phyloP scores from a whole-genome alignment of 2,888 invertebrate genomes.

The Aelia acuminata region DNA sequence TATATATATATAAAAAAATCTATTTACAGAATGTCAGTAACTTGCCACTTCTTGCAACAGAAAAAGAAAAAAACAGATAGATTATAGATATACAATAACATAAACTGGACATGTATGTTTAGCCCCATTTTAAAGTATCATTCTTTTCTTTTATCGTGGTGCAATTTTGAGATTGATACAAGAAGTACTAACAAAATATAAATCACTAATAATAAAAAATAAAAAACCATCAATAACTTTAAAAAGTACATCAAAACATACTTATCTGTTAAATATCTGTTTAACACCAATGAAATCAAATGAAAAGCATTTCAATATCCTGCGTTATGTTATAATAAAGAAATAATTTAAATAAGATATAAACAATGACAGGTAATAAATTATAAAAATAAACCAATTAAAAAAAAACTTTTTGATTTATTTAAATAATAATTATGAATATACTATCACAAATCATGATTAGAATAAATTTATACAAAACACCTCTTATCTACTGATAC shows the following conservation, averaged over 20 bases:
- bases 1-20: conserved; percentile 3
- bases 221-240: background rate
- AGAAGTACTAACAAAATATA: background rate
- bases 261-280: background rate
- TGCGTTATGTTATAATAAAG: background rate
- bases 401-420: background rate
- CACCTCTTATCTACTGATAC: background rate
- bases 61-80: background rate
- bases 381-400: background rate
- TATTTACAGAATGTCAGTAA: conserved; percentile 4
- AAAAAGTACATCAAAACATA: background rate
- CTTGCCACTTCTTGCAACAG: background rate
- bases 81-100: background rate
- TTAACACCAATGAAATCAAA: background rate
- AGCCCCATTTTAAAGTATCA: background rate
- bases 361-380: background rate
- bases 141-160: background rate
- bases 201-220: background rate
- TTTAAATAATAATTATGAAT: conserved; percentile 23
- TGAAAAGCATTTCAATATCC: background rate
- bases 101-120: background rate
- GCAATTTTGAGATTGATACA: background rate
- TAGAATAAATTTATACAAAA: background rate
- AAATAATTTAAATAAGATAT: background rate
- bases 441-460: background rate